Conservation (phyloP, 2,888 invertebrate species). For the Xestia c-nigrum region DNA sequence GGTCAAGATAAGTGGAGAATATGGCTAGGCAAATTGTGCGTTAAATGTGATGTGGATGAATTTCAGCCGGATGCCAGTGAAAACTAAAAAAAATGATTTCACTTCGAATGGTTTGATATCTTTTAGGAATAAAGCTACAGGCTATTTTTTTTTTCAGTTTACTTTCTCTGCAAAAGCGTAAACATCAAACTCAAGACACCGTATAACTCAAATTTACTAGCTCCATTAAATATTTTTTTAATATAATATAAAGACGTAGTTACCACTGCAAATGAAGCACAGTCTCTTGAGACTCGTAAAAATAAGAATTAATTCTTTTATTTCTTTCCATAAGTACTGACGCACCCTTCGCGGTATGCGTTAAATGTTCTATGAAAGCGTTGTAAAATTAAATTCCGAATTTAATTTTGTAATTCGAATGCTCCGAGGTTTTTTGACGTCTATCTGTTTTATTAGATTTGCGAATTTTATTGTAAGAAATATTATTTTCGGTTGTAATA, state of each 20-base stretch:
- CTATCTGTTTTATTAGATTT: conserved; percentile 58
- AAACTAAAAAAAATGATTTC: background rate
- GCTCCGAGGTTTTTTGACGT: conserved; percentile 65
- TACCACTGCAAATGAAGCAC: conserved; percentile 53
- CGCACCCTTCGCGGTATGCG: conserved; percentile 72
- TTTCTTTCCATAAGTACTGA: conserved; percentile 47
- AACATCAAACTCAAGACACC: background rate
- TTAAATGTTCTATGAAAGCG: conserved; percentile 76
- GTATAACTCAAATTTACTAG: conserved; percentile 1
- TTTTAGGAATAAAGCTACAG: background rate
- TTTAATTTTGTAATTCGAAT: conserved; percentile 84
- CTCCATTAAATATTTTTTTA: conserved; percentile 11
- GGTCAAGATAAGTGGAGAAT: background rate
- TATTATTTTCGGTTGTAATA: conserved; percentile 51
- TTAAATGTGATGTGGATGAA: background rate
- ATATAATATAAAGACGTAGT: conserved; percentile 36
- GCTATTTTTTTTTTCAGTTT: background rate
- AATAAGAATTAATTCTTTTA: conserved; percentile 57
- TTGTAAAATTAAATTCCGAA: conserved; percentile 82
- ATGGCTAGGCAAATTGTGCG: background rate
- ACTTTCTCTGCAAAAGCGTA: no score
- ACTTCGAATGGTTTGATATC: background rate
- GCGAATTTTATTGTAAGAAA: conserved; percentile 48
- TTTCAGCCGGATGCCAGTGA: background rate
- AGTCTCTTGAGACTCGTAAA: conserved; percentile 41